phyloP scores from a whole-genome alignment of 2,797 vertebrate genomes.

The Sphaeramia orbicularis region DNA sequence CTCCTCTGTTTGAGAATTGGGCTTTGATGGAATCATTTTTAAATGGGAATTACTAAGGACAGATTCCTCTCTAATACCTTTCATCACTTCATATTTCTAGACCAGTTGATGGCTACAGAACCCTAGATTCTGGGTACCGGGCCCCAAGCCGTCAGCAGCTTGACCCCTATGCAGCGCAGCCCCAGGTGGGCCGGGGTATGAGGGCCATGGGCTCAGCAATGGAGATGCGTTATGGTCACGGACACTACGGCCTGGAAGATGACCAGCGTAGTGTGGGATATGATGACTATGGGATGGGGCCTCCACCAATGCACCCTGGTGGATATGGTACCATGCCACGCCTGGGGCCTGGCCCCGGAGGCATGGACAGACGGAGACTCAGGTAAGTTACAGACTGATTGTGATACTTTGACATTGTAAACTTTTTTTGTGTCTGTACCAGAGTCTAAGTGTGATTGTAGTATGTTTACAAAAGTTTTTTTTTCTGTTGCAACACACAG shows the following conservation, averaged over 20 bases:
- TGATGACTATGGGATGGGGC: slow-evolving; percentile 91
- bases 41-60: neutral
- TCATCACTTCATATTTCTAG: slow-evolving; percentile 39
- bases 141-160: slow-evolving; percentile 89
- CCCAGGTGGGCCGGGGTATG: slow-evolving; percentile 89
- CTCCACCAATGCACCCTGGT: slow-evolving; percentile 84
- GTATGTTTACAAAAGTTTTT: neutral
- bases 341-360: slow-evolving; percentile 66
- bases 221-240: slow-evolving; percentile 91
- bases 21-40: neutral
- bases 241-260: slow-evolving; percentile 91
- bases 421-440: neutral
- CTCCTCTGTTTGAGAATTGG: no score
- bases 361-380: slow-evolving; percentile 76
- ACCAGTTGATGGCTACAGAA: slow-evolving; percentile 85
- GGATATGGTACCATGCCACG: slow-evolving; percentile 92
- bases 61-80: neutral
- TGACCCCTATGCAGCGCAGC: slow-evolving; percentile 82
- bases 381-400: slow-evolving; percentile 68
- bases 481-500: slow-evolving; percentile 68
- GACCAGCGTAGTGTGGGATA: slow-evolving; percentile 95
- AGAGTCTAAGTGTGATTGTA: neutral
- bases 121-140: slow-evolving; percentile 90
- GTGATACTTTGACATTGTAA: slow-evolving; percentile 42
- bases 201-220: slow-evolving; percentile 85